phyloP scores from a whole-genome alignment of 2,888 invertebrate genomes.

The Apotomis capreana region DNA sequence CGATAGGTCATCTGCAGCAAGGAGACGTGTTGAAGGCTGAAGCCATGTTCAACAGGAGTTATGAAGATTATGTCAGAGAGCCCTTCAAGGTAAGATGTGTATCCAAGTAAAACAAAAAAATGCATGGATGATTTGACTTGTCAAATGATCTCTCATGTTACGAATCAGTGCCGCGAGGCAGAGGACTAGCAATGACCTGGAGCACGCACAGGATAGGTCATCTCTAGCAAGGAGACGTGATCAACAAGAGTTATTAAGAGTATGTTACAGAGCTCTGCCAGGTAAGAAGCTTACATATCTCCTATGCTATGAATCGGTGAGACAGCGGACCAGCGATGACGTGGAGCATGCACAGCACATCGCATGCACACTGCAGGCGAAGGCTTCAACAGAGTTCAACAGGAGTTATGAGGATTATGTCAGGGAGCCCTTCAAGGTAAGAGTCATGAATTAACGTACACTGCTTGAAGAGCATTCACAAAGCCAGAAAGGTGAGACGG shows the following conservation, averaged over 20 bases:
- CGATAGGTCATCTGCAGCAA: constrained; percentile 79
- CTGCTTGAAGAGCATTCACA: too few relatives aligned
- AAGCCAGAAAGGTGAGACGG: too few relatives aligned
- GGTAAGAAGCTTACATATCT: constrained; percentile 68
- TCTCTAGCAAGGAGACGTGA: too few relatives aligned
- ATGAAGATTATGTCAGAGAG: constrained; percentile 79
- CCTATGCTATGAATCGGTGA: constrained; percentile 81
- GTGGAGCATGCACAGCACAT: constrained; percentile 86
- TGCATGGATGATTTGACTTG: too few relatives aligned
- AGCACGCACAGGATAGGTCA: too few relatives aligned
- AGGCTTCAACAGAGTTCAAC: constrained; percentile 77
- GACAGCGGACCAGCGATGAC: constrained; percentile 84
- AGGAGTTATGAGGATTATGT: constrained; percentile 81
- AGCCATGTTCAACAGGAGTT: constrained; percentile 78
- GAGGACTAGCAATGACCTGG: too few relatives aligned
- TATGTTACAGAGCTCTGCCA: too few relatives aligned
- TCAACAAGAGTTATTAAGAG: too few relatives aligned
- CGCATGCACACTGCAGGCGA: constrained; percentile 76
- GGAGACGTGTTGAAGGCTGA: constrained; percentile 69
- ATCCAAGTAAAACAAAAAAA: too few relatives aligned
- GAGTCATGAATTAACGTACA: too few relatives aligned
- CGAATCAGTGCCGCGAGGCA: too few relatives aligned
- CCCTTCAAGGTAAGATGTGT: constrained; percentile 79
- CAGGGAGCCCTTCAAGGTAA: constrained; percentile 83
- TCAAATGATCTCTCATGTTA: too few relatives aligned